Percentiles rank a stretch among this genome's conserved stretches.
These are phyloP conservation scores for Acronicta aceris DNA, from an alignment of 2,888 invertebrate species.

Conservation along the genomic window DNA sequence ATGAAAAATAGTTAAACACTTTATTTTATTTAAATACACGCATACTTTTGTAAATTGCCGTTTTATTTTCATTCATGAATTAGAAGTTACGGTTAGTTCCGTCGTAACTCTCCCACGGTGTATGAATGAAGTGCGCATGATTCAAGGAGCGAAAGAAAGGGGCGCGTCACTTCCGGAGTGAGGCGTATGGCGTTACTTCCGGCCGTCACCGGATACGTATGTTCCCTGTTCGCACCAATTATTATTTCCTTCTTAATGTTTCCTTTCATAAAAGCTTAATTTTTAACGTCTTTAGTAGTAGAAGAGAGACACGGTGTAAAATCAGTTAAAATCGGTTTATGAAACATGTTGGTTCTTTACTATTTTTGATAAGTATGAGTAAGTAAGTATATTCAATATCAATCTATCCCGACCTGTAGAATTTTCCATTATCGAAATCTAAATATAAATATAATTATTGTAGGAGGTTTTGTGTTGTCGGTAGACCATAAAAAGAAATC, in stretches of 20 bases:
- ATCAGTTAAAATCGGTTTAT: slow-evolving; percentile 17
- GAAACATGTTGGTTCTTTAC: not conserved
- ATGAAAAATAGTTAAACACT: slow-evolving; percentile 64
- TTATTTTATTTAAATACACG: slow-evolving; percentile 71
- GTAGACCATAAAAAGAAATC: slow-evolving; percentile 38
- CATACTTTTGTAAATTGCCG: slow-evolving; percentile 67
- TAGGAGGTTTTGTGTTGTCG: slow-evolving; percentile 21
- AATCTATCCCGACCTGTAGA: slow-evolving; percentile 2
- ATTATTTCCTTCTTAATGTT: slow-evolving; percentile 85
- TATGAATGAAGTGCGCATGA: slow-evolving; percentile 75
- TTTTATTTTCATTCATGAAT: slow-evolving; percentile 83
- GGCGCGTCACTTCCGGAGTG: slow-evolving; percentile 84
- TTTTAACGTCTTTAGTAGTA: slow-evolving; percentile 56
- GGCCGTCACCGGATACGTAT: slow-evolving; percentile 81
- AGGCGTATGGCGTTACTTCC: slow-evolving; percentile 84
- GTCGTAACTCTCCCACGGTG: slow-evolving; percentile 81
- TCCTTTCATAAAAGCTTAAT: slow-evolving; percentile 72
- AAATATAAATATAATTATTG: slow-evolving; percentile 27
- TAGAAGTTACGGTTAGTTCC: slow-evolving; percentile 76
- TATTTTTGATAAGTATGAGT: not conserved
- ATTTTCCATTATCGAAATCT: slow-evolving; percentile 23
- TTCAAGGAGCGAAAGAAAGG: slow-evolving; percentile 80
- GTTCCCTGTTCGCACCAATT: slow-evolving; percentile 84
- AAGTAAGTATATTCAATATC: slow-evolving; percentile 5
- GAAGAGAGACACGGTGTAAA: slow-evolving; percentile 35